These are phyloP conservation scores for Scrobipalpa atriplicella DNA, from an alignment of 2,888 invertebrate genomes.

Conservation along the genomic window DNA sequence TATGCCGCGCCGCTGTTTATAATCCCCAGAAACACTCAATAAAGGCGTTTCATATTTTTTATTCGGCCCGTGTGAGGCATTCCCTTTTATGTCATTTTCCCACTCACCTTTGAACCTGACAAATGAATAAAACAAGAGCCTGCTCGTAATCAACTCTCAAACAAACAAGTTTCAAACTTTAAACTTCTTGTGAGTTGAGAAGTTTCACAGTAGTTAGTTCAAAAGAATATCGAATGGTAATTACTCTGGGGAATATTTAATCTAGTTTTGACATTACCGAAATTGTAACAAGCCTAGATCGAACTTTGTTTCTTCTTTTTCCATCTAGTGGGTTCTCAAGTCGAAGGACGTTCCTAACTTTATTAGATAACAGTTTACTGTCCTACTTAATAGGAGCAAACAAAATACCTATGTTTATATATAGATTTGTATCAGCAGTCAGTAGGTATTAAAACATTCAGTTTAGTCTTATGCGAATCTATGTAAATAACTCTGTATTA, in stretches of 20 bases:
- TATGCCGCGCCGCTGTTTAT: conserved; percentile 11
- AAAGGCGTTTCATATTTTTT: conserved; percentile 17
- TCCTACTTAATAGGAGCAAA: no score
- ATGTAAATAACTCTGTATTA: no score
- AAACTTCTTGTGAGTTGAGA: background rate
- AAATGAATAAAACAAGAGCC: background rate
- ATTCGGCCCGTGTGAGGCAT: conserved; percentile 7
- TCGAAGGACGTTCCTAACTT: no score
- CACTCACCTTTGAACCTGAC: conserved; percentile 9
- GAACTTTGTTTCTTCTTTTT: background rate
- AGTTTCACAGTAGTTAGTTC: conserved; percentile 3
- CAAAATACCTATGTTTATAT: no score
- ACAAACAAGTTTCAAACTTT: background rate
- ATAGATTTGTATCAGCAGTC: no score
- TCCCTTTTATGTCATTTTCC: background rate
- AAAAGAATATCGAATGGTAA: background rate
- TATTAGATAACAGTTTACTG: no score
- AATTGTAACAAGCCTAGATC: background rate
- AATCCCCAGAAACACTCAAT: conserved; percentile 16
- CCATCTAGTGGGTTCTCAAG: no score
- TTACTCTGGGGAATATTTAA: background rate
- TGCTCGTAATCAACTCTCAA: conserved; percentile 4
- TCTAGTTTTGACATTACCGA: background rate
- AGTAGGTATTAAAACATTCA: no score
- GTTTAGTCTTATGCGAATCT: no score